Evolutionary conservation across 2,113 vertebrate genomes (phyloP), one percentile per base, ranked within the genome.

Genomic region (Hassar affinis): DNA sequence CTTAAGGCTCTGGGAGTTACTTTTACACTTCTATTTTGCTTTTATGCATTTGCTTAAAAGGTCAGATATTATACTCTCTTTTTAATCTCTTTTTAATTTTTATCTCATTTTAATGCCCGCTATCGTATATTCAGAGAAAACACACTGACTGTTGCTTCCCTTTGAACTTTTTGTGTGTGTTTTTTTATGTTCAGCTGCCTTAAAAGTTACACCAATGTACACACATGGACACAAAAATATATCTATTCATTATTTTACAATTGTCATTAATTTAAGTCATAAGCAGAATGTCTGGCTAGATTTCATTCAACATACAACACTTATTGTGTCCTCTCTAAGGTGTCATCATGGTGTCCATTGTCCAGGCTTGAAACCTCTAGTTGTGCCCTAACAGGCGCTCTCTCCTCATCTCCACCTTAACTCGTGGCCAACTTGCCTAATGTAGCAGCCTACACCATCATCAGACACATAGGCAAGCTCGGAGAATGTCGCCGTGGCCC

Each of bases 351-450:
- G 51, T 84, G 87, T 90, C 89, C 82, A 80, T 66, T 66, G n/a
- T 79, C 49, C 71, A 85, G 84, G 59, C 85, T 91, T 90, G 90
- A 89, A 90, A 80, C 82, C 82, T 87, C 87, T 87, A 89, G 81
- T 62, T 51, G 22, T 18, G 75, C 80, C 75, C 87, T 87, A 79
- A 85, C 85, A 86, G 80, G 72, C 69, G 83, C 57, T 42, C 56
- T 62, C 77, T 72, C 64, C 84, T 83, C 83, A 85, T 86, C 83
- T 75, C 38, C 80, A 72, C 79, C 79, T 61, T 81, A 80, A 82
- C 79, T 78, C 59, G 47, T 27, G 38, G 83, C 87, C 71, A 84
- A 74, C 79, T 78, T 71, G 27, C 47, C 79, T 87, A 80, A 79
- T 56, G 52, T 71, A 62, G 52, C 61, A 69, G 72, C 64, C 54